Conservation (phyloP, 2,113 vertebrate species). For the Phocoena sinus region DNA sequence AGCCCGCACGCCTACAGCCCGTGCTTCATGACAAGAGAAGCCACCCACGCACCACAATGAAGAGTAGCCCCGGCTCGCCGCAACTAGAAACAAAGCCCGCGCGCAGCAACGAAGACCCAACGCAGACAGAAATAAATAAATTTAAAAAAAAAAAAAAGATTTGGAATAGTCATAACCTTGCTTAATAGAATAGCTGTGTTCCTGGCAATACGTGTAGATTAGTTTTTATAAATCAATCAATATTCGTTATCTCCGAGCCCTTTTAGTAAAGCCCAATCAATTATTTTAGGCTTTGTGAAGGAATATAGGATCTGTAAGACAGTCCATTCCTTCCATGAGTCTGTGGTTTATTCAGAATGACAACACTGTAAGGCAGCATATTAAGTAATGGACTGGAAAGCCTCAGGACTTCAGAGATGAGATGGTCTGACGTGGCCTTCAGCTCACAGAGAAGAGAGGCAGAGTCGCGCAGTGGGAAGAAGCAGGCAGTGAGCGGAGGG, state of each 20-base stretch:
- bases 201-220: not conserved
- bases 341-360: not conserved
- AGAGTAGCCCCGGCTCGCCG: too few species aligned
- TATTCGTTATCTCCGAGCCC: not conserved
- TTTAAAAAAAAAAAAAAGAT: not conserved
- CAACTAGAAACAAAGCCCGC: too few species aligned
- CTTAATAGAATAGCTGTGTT: not conserved
- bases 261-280: not conserved
- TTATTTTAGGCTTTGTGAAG: not conserved
- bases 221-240: not conserved
- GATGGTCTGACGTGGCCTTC: not conserved
- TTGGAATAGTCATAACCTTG: not conserved
- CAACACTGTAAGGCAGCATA: not conserved
- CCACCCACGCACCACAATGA: too few species aligned
- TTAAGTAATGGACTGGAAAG: not conserved
- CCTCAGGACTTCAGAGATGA: not conserved
- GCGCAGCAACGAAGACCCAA: too few species aligned
- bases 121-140: not conserved
- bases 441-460: not conserved
- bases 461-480: not conserved
- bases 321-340: not conserved
- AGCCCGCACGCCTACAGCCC: too few species aligned
- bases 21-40: too few species aligned
- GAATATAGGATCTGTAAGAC: not conserved
- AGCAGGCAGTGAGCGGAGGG: rapidly evolving